Conservation (phyloP, 2,888 invertebrate genomes). For the Matsumyia berberina region DNA sequence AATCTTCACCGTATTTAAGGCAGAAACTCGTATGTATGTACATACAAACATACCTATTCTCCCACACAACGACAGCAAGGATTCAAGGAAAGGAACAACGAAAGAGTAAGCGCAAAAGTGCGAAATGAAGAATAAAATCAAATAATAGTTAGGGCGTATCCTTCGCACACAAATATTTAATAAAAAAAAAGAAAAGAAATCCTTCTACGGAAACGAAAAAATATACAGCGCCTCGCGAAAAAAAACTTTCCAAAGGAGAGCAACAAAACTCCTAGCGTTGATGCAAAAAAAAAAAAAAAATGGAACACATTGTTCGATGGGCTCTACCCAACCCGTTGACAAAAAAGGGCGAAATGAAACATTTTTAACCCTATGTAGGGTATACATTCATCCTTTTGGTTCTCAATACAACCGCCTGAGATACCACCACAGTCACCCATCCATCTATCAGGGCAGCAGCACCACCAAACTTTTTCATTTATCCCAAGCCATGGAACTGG, state of each 20-base stretch:
- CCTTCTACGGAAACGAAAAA: slow-evolving; percentile 27
- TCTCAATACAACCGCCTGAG: slow-evolving; percentile 45
- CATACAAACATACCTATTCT: neutral
- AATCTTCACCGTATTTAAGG: neutral
- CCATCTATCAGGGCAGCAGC: slow-evolving; percentile 42
- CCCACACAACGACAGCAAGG: slow-evolving; percentile 6
- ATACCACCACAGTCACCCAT: slow-evolving; percentile 60
- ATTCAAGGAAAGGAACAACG: slow-evolving; percentile 15
- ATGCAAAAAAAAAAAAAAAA: slow-evolving; percentile 30
- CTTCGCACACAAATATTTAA: slow-evolving; percentile 61
- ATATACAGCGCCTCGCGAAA: slow-evolving; percentile 53
- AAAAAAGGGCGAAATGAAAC: slow-evolving; percentile 46
- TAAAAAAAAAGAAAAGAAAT: slow-evolving; percentile 63
- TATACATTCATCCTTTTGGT: slow-evolving; percentile 40
- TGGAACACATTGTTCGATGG: slow-evolving; percentile 56
- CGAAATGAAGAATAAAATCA: slow-evolving; percentile 64
- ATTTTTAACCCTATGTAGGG: slow-evolving; percentile 45
- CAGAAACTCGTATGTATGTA: neutral
- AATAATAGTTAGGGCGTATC: slow-evolving; percentile 74
- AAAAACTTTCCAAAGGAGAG: slow-evolving; percentile 41
- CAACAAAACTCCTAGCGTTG: slow-evolving; percentile 44
- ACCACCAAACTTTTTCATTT: slow-evolving; percentile 53
- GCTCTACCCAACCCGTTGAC: slow-evolving; percentile 54
- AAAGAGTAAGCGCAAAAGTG: slow-evolving; percentile 49
- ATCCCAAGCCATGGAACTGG: slow-evolving; percentile 25